Evolutionary conservation across 2,113 vertebrate species (phyloP), one percentile per base, ranked within the genome.

Genomic region (Phyllopteryx taeniolatus): DNA sequence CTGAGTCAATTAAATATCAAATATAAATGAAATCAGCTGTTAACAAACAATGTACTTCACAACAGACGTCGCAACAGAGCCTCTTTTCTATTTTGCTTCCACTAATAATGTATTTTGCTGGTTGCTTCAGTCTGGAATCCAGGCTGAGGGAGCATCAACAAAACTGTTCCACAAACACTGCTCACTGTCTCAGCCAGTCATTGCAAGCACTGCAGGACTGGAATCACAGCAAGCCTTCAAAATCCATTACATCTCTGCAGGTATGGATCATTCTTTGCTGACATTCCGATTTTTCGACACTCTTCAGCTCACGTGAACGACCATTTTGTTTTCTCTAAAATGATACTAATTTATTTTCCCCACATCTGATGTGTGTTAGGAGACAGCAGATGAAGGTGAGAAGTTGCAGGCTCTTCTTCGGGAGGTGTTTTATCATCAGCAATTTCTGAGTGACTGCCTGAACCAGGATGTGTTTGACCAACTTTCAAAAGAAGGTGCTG

Each of bases 141-240:
- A 83, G 88, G 70, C 80, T 93, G 44, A 73, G 47, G 4, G 86
- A 93, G 46, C 85, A 71, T 51, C 84, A 88, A 76, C 64, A 43
- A 5, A 77, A 73, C 67, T 93, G 92, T 75, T 83, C 81, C 8
- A 63, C 85, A 12, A 84, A 83, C 74, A 76, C 86, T 1, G 64
- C 83, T 13, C 64, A 68, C 53, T 88, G 77, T 39, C 70, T 92
- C 73, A 83, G 70, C 20, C 86, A 88, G 8, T 66, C 68, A 20
- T 78, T 94, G 27, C 81, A 86, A 27, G 59, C 51, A 1, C 75
- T 93, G 46, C 89, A 90, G 71, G 86, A 82, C 7, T 94, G 93
- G 93, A 91, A 70, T 79, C 65, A 78, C n/a, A 64, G 12, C 66
- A 62, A 53, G 70, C 68, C 81, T 3, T 27, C 80, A 2, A 74